phyloP scores from a whole-genome alignment of 2,113 vertebrate species.

The Protobothrops mucrosquamatus region DNA sequence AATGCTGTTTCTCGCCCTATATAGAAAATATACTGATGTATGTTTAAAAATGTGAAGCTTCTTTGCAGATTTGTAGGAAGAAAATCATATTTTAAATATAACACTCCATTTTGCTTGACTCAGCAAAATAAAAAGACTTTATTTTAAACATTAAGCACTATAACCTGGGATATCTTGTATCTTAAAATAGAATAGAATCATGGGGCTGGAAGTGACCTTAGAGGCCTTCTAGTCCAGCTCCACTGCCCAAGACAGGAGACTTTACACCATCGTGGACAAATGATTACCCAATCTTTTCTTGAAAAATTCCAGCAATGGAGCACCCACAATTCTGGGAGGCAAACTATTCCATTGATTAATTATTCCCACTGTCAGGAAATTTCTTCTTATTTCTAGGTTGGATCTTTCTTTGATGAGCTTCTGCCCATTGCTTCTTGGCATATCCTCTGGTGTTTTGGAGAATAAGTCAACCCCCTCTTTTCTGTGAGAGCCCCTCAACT shows the following conservation, averaged over 20 bases:
- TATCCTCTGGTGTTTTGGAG: neutral
- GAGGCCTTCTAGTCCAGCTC: neutral
- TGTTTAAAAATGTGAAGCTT: neutral
- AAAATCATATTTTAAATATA: neutral
- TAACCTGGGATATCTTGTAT: neutral
- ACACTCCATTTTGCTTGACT: neutral
- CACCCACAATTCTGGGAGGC: neutral
- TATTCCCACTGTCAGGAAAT: too few species aligned
- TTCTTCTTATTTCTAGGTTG: neutral
- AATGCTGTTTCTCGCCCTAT: neutral
- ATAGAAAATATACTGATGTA: neutral
- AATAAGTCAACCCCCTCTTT: neutral
- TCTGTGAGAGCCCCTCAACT: too few species aligned
- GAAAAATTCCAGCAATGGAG: neutral
- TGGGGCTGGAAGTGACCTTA: neutral
- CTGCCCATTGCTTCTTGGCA: neutral
- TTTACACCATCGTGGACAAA: neutral
- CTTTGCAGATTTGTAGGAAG: neutral
- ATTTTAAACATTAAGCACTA: neutral
- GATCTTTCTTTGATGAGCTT: neutral
- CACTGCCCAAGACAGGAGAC: neutral
- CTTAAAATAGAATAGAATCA: neutral
- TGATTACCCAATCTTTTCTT: neutral
- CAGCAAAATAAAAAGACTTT: neutral
- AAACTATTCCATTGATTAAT: neutral